Evolutionary conservation across 2,888 invertebrate genomes (phyloP).

Genomic region (Leptopilina drosophilae): DNA sequence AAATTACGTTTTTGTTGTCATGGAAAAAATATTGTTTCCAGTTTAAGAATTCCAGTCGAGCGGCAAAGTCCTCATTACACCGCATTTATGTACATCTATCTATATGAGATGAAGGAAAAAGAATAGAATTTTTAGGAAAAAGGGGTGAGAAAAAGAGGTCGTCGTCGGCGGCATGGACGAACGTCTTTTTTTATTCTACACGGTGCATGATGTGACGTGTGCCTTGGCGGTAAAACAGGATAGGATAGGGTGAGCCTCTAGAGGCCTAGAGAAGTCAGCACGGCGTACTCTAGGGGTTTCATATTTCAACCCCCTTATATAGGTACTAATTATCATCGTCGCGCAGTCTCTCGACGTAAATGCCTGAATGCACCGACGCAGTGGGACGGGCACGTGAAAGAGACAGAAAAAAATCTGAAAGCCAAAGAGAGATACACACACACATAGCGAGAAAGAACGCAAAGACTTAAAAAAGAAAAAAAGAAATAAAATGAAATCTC

Average conservation of each 20-base stretch:
- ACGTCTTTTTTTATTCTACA: conserved; percentile 55
- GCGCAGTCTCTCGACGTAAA: conserved; percentile 72
- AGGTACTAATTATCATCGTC: conserved; percentile 75
- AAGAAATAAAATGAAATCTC: not conserved
- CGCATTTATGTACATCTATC: too few species aligned
- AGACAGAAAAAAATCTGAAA: conserved; percentile 40
- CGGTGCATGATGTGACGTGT: conserved; percentile 43
- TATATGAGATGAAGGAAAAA: too few species aligned
- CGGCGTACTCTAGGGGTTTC: conserved; percentile 70
- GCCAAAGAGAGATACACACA: conserved; percentile 19
- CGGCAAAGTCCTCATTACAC: too few species aligned
- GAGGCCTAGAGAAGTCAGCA: conserved; percentile 73
- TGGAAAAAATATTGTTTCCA: too few species aligned
- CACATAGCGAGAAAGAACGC: not conserved
- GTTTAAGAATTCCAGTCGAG: too few species aligned
- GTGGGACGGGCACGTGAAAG: conserved; percentile 49
- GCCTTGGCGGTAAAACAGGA: conserved; percentile 55
- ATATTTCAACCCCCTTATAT: conserved; percentile 71
- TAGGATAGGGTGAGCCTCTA: conserved; percentile 61
- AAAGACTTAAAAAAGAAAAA: not conserved
- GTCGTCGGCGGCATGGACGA: conserved; percentile 19
- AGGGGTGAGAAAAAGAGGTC: conserved; percentile 27
- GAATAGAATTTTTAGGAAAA: not conserved
- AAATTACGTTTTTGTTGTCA: too few species aligned
- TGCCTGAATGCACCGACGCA: conserved; percentile 69